Evolutionary conservation across 2,113 vertebrate species (phyloP).

Genomic region (Petrocephalus microphthalmus): DNA sequence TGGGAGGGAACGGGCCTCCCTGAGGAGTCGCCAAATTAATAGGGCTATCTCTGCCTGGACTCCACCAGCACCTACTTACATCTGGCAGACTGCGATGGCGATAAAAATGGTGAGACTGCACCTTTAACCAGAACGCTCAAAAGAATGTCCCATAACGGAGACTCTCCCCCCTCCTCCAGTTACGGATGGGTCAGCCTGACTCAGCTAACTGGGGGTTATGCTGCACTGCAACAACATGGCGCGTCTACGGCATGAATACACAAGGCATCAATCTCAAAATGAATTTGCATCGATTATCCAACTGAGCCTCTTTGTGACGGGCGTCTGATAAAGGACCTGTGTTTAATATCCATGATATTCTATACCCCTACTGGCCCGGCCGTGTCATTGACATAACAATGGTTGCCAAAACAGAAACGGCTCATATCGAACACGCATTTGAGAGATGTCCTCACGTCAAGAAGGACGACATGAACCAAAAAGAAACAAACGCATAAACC

Average conservation of each 20-base stretch:
- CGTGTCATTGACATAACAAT: slow-evolving; percentile 15
- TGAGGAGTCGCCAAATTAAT: not conserved
- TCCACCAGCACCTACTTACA: not conserved
- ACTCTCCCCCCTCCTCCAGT: not conserved
- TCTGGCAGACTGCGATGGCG: not conserved
- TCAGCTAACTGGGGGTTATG: not conserved
- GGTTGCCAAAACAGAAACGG: not conserved
- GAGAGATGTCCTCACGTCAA: not conserved
- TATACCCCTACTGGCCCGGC: slow-evolving; percentile 20
- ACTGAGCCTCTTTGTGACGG: slow-evolving; percentile 38
- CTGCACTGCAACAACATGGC: slow-evolving; percentile 7
- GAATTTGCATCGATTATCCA: slow-evolving; percentile 31
- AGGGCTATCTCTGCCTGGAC: not conserved
- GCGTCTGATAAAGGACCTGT: slow-evolving; percentile 40
- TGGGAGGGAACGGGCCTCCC: not conserved
- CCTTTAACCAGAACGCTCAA: not conserved
- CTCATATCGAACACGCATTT: slow-evolving; percentile 14
- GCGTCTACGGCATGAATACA: slow-evolving; percentile 14
- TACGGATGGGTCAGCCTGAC: not conserved
- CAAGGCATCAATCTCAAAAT: not conserved
- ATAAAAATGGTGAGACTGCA: not conserved
- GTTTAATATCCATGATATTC: slow-evolving; percentile 29
- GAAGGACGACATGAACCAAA: not conserved
- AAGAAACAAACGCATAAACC: not conserved
- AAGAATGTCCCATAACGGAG: not conserved